Base-by-base conservation (phyloP, 2,797 vertebrate genomes). In the Euphonia xanthogaster region DNA sequence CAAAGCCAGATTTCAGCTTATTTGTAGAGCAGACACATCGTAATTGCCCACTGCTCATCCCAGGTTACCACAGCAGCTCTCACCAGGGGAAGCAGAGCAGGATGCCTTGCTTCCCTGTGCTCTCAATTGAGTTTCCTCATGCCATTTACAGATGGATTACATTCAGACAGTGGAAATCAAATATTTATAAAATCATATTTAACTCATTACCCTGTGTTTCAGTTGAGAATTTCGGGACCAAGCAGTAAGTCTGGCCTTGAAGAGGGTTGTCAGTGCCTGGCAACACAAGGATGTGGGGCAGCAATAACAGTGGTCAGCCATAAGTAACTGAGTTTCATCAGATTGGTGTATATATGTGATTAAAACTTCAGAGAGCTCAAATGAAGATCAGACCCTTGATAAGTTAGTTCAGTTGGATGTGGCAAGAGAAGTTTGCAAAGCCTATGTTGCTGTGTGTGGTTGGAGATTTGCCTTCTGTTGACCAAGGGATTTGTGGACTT, bases 101-200 rank as follows among this genome's bases (percentile, higher is more conserved):
- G 74, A 90, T 76, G 74, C 47, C 18, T 90, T 4, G 1, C 71
- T 73, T 71, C 35, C 23, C 58, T 86, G 40, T 78, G 83, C 63
- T 73, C 72, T 90, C 73, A 67, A 37, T 24, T 6, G 8, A 68
- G 68, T 76, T 86, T 91, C 51, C 70, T 84, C 23, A 19, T 76
- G 87, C 57, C 78, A 73, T 93, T 96, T 93, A 62, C 60, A 70
- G 57, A 39, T 75, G 70, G 63, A 55, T 93, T 90, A 71, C 2
- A 0, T 54, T 57, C 37, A 91, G 62, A 53, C n/a, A n/a, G 63
- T 88, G 62, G 42, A 91, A 94, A 96, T 93, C 40, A 96, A 95
- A 94, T 94, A 91, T 94, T 94, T 96, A 90, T 90, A 86, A 80
- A 94, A 90, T 73, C 76, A 39, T 84, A 88, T 83, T 93, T 95